A percentile compares a stretch with the other conserved stretches of the same genome.
phyloP scores from a whole-genome alignment of 2,888 invertebrate genomes.

The Argyresthia albistria region DNA sequence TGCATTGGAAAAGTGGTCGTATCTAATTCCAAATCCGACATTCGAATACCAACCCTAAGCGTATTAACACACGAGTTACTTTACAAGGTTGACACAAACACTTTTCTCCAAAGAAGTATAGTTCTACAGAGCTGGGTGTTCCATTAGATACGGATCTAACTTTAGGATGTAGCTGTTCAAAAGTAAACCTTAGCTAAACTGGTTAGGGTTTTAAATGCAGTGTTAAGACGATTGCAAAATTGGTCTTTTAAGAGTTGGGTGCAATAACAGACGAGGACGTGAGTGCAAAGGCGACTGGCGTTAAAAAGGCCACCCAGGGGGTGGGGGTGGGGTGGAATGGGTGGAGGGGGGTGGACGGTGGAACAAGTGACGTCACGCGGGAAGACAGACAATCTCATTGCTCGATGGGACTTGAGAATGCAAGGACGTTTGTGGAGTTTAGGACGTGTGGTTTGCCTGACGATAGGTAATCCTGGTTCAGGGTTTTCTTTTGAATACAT shows the following conservation, averaged over 20 bases:
- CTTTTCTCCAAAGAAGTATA: slow-evolving; percentile 53
- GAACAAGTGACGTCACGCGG: neutral
- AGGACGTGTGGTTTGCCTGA: too few relatives aligned
- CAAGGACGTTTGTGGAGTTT: too few relatives aligned
- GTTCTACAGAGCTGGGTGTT: slow-evolving; percentile 39
- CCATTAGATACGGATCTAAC: slow-evolving; percentile 51
- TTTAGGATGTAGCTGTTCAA: slow-evolving; percentile 19
- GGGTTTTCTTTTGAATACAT: too few relatives aligned
- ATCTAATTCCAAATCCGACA: slow-evolving; percentile 20
- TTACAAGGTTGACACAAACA: slow-evolving; percentile 26
- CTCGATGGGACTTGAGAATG: too few relatives aligned
- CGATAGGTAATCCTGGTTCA: too few relatives aligned
- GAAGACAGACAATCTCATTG: too few relatives aligned
- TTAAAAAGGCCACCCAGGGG: slow-evolving; percentile 46
- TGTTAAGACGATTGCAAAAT: slow-evolving; percentile 23
- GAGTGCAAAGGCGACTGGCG: slow-evolving; percentile 38
- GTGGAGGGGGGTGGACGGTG: slow-evolving; percentile 16
- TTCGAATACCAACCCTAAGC: slow-evolving; percentile 27
- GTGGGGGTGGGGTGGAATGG: slow-evolving; percentile 14
- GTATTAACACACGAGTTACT: slow-evolving; percentile 11
- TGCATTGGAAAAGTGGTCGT: slow-evolving; percentile 27
- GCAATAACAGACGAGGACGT: slow-evolving; percentile 30
- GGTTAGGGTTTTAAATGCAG: slow-evolving; percentile 20
- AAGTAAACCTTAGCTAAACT: slow-evolving; percentile 10
- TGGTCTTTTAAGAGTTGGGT: slow-evolving; percentile 41